Evolutionary conservation across 2,113 vertebrate genomes (phyloP).

Genomic region (Marmota flaviventris): DNA sequence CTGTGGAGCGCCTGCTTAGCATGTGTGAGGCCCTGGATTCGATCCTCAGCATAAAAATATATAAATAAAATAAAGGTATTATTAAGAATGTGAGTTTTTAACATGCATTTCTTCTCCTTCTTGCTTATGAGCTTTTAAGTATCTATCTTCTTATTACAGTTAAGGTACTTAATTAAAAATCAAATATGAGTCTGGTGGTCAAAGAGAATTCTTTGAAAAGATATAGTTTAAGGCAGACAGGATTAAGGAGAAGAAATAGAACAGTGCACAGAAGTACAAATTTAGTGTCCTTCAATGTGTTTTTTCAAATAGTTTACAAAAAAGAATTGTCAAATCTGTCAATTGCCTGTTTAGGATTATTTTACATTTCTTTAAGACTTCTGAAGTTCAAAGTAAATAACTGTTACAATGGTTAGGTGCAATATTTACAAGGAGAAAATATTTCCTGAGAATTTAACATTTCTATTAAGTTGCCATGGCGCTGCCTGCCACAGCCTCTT

Average conservation of each 20-base stretch:
- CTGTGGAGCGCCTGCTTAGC: too few species aligned
- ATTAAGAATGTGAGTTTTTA: not conserved
- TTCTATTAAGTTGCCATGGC: not conserved
- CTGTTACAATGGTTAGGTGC: not conserved
- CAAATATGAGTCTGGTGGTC: not conserved
- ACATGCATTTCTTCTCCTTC: not conserved
- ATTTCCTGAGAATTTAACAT: constrained; percentile 35
- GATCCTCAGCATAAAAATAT: too few species aligned
- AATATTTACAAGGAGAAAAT: not conserved
- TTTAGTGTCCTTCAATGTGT: not conserved
- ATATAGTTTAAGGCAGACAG: not conserved
- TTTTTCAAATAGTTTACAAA: not conserved
- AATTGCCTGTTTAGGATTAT: not conserved
- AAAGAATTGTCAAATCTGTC: not conserved
- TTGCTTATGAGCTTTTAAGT: not conserved
- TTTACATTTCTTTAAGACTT: constrained; percentile 32
- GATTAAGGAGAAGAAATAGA: not conserved
- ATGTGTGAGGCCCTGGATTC: too few species aligned
- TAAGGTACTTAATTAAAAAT: not conserved
- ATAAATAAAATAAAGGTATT: too few species aligned
- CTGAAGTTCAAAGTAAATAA: constrained; percentile 34
- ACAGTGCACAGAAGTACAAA: not conserved
- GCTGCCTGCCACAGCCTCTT: not conserved
- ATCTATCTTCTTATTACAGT: not conserved
- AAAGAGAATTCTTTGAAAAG: constrained; percentile 30